A percentile compares a stretch with the other conserved stretches of the same genome.
Evolutionary conservation across 2,888 invertebrate genomes (phyloP).

Genomic region (Drosophila gaucha): DNA sequence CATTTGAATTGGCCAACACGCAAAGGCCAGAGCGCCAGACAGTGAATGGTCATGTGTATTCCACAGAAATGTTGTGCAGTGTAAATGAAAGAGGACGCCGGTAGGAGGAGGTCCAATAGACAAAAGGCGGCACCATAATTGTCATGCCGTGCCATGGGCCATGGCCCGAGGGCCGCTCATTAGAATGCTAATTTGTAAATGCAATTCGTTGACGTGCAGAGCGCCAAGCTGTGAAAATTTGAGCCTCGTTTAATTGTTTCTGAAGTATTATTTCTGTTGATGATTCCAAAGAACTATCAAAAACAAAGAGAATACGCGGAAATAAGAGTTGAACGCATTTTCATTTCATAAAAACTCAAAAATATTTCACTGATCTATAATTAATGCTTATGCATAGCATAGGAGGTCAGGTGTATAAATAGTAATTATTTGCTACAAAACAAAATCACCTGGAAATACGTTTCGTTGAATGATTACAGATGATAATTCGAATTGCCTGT

Average conservation of each 20-base stretch:
- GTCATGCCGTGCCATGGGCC: slow-evolving; percentile 51
- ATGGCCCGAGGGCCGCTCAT: slow-evolving; percentile 49
- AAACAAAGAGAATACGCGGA: slow-evolving; percentile 24
- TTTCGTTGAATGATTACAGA: slow-evolving; percentile 2
- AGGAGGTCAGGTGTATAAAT: slow-evolving; percentile 3
- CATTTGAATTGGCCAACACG: slow-evolving; percentile 72
- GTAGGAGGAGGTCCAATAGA: slow-evolving; percentile 20
- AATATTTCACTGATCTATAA: slow-evolving; percentile 4
- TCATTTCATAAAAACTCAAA: not conserved
- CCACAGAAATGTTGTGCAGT: slow-evolving; percentile 34
- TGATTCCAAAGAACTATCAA: slow-evolving; percentile 28
- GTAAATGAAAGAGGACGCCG: not conserved
- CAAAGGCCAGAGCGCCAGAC: slow-evolving; percentile 54
- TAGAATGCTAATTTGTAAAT: slow-evolving; percentile 76
- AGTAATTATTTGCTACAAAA: not conserved
- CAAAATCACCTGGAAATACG: not conserved
- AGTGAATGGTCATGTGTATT: slow-evolving; percentile 33
- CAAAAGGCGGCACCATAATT: slow-evolving; percentile 69
- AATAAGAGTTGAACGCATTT: slow-evolving; percentile 20
- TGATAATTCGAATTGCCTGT: slow-evolving; percentile 5
- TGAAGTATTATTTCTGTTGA: slow-evolving; percentile 22
- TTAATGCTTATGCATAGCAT: not conserved
- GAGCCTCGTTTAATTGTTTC: slow-evolving; percentile 59
- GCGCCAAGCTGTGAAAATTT: slow-evolving; percentile 55
- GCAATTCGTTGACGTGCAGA: slow-evolving; percentile 56